Percentiles rank a stretch among this genome's conserved stretches.
Evolutionary conservation across 2,113 vertebrate genomes (phyloP).

Genomic region (Brachypodius melanocephalos): DNA sequence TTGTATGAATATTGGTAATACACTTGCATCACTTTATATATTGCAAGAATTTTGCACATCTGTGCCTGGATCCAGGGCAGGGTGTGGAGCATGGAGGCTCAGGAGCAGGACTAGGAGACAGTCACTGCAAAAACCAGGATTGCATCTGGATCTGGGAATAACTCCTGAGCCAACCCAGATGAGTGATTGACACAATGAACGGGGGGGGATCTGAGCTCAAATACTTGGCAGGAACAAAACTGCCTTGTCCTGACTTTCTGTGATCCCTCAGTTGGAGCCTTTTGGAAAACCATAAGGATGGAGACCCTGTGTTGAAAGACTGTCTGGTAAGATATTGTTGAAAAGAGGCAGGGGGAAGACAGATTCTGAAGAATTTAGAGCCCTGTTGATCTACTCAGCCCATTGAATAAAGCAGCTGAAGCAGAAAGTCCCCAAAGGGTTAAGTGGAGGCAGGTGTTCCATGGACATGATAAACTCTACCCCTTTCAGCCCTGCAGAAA

Average conservation of each 20-base stretch:
- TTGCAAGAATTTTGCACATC: background rate
- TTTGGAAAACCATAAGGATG: constrained; percentile 62
- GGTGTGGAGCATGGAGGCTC: background rate
- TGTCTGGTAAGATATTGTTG: constrained; percentile 68
- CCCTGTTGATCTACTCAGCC: constrained; percentile 54
- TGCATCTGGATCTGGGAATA: constrained; percentile 66
- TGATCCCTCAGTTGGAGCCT: constrained; percentile 61
- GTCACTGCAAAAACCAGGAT: constrained; percentile 50
- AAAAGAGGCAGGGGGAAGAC: constrained; percentile 2
- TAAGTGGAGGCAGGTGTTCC: constrained; percentile 81
- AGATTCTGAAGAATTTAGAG: constrained; percentile 50
- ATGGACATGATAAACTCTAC: background rate
- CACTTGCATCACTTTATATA: background rate
- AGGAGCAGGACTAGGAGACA: background rate
- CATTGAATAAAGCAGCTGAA: constrained; percentile 78
- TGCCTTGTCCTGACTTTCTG: constrained; percentile 55
- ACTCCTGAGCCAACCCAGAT: constrained; percentile 69
- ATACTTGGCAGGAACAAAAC: constrained; percentile 36
- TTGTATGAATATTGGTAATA: background rate
- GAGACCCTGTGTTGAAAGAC: constrained; percentile 60
- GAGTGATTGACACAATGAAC: constrained; percentile 70
- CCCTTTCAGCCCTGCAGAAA: background rate
- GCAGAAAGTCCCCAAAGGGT: constrained; percentile 81
- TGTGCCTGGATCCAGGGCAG: background rate
- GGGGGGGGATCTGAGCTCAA: background rate